A percentile compares a stretch with the other conserved stretches of the same genome.
Conservation (phyloP, 2,113 vertebrate genomes). For the Panthera tigris region DNA sequence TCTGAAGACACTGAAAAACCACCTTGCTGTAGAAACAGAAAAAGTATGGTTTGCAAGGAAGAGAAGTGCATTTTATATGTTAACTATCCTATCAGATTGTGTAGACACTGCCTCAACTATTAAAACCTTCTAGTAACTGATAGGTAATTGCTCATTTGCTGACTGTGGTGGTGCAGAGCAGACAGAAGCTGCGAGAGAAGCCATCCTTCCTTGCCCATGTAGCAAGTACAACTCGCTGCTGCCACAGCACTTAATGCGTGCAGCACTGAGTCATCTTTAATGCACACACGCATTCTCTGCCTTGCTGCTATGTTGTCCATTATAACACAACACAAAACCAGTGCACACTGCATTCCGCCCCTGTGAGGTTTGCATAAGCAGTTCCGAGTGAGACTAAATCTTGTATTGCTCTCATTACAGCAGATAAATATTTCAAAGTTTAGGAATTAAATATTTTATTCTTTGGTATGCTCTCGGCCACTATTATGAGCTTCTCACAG, state of each 20-base stretch:
- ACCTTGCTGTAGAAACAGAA: slow-evolving; percentile 57
- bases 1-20: slow-evolving; percentile 58
- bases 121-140: slow-evolving; percentile 85
- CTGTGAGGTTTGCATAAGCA: slow-evolving; percentile 82
- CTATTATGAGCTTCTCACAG: slow-evolving; percentile 78
- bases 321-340: slow-evolving; percentile 84
- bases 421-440: slow-evolving; percentile 84
- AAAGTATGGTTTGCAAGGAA: slow-evolving; percentile 50
- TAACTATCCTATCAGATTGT: slow-evolving; percentile 80
- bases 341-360: slow-evolving; percentile 77
- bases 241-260: slow-evolving; percentile 81
- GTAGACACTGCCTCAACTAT: slow-evolving; percentile 84
- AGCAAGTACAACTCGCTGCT: slow-evolving; percentile 84
- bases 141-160: slow-evolving; percentile 86
- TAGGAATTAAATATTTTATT: slow-evolving; percentile 78
- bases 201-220: slow-evolving; percentile 84
- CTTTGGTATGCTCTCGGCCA: slow-evolving; percentile 58
- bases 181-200: slow-evolving; percentile 78
- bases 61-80: slow-evolving; percentile 76
- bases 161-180: slow-evolving; percentile 79
- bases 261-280: slow-evolving; percentile 84
- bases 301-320: slow-evolving; percentile 81
- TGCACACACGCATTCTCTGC: slow-evolving; percentile 85
- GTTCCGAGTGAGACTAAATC: slow-evolving; percentile 79
- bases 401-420: slow-evolving; percentile 77